Evolutionary conservation across 2,888 invertebrate genomes (phyloP), one percentile per base, ranked within the genome.

Genomic region (Xestoiulus laeticollis): DNA sequence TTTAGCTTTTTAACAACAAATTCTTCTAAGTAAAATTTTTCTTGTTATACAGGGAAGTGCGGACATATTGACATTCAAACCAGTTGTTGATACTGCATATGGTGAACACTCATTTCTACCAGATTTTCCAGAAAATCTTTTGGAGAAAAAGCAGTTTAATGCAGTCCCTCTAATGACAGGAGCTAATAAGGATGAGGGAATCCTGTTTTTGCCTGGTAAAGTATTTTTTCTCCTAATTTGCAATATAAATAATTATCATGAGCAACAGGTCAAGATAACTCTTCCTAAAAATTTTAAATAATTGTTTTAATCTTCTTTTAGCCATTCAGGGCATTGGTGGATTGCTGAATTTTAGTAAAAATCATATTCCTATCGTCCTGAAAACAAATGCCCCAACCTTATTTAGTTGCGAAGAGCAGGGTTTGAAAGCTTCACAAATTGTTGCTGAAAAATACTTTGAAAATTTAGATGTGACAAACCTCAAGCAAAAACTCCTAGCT

Each of bases 1-100:
- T n/a, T n/a, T 85, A 85, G 26, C 10, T 85, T 85, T 48, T 85
- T 85, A 85, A 85, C 32, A 85, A n/a, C n/a, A n/a, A n/a, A n/a
- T n/a, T n/a, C n/a, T n/a, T n/a, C n/a, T n/a, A n/a, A n/a, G n/a
- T n/a, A n/a, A n/a, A n/a, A n/a, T 85, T 38, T 38, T 38, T 85
- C 38, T 38, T 38, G 38, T 38, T 38, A 5, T 38, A 38, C 16
- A 48, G 48, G 16, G 12, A 48, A 48, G 48, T 48, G 16, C 48
- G 10, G 48, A 48, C 19, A 19, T 32, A 16, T 8, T 82, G 82
- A 14, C 82, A 32, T 82, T 82, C 32, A 32, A 32, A 32, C 86
- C 86, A n/a, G 86, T 86, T 6, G 48, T 86, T 12, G 86, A 86
- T 44, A 22, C 30, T 19, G 26, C 22, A 22, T 8, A 22, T 48